A percentile compares a stretch with the other conserved stretches of the same genome.
phyloP scores from a whole-genome alignment of 2,113 vertebrate genomes.

The Struthidea cinerea region DNA sequence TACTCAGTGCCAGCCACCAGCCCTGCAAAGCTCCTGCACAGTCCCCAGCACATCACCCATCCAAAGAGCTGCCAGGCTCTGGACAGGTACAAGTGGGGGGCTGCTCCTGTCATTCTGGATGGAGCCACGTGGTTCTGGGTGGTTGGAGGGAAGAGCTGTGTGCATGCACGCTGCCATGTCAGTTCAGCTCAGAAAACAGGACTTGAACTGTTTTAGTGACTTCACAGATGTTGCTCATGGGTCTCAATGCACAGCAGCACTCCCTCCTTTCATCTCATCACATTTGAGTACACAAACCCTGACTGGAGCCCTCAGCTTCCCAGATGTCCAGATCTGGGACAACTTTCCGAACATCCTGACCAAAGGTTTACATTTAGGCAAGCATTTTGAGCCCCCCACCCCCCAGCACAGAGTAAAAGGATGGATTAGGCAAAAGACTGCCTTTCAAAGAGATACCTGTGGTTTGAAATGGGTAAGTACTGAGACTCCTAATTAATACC shows the following conservation, averaged over 20 bases:
- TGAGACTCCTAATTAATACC: not conserved
- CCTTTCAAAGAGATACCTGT: not conserved
- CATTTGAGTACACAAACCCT: not conserved
- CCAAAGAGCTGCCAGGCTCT: not conserved
- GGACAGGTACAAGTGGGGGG: no score
- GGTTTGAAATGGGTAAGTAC: not conserved
- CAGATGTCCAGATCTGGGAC: not conserved
- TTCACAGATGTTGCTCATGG: not conserved
- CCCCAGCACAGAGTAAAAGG: not conserved
- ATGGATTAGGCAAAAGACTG: not conserved
- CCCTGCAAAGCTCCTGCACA: not conserved
- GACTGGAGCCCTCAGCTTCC: not conserved
- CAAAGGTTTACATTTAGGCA: not conserved
- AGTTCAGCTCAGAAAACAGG: not conserved
- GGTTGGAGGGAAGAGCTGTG: not conserved
- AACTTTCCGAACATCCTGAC: not conserved
- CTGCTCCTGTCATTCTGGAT: not conserved
- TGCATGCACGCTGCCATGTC: fast-evolving
- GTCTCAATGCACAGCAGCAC: not conserved
- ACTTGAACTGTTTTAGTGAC: not conserved
- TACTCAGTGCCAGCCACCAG: not conserved
- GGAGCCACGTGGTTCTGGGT: not conserved
- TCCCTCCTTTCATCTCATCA: not conserved
- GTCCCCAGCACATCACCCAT: not conserved
- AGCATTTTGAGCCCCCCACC: not conserved